Base-by-base conservation (phyloP, 2,797 vertebrate species). In the Gymnodraco acuticeps region DNA sequence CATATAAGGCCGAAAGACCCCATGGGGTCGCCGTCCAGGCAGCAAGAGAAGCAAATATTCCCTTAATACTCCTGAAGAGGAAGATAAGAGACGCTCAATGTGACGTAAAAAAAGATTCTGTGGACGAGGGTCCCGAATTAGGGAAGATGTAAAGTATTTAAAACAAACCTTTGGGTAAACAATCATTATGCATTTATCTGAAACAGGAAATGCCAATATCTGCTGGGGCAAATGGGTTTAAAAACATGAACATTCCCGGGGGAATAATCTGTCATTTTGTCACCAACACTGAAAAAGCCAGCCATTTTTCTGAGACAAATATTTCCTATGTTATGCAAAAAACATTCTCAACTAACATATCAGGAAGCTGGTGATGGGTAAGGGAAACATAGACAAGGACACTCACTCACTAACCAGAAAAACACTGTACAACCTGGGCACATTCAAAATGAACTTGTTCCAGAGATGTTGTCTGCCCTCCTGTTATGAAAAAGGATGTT, bases 131-230 rank as follows among this genome's bases (percentile, higher is more conserved):
- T 89, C 70, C 74, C 82, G 73, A 87, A 88, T 93, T 91, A 93
- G 74, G 70, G 75, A 69, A 77, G 2, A 20, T 51, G 55, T 62
- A 66, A 81, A 77, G 47, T 73, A 53, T 78, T 78, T 81, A 61
- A 71, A 84, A 83, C 73, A 80, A 86, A 84, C 62, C 27, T 77
- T 80, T 64, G 66, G 60, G 78, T 92, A 92, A 94, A 94, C 90
- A 93, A 41, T 77, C 43, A 89, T 83, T 80, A 86, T 52, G 71
- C 70, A 88, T 88, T 88, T 75, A 81, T 85, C 82, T 89, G 60
- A 79, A 80, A 87, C 89, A 92, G 91, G 81, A 94, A 93, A 94
- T 89, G 85, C 80, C 86, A 78, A 69, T 84, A 85, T 80, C 77
- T 78, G 64, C 68, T 72, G 66, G 59, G 60, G 60, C 73, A 81